phyloP scores from a whole-genome alignment of 2,113 vertebrate genomes.

The Albula glossodonta region DNA sequence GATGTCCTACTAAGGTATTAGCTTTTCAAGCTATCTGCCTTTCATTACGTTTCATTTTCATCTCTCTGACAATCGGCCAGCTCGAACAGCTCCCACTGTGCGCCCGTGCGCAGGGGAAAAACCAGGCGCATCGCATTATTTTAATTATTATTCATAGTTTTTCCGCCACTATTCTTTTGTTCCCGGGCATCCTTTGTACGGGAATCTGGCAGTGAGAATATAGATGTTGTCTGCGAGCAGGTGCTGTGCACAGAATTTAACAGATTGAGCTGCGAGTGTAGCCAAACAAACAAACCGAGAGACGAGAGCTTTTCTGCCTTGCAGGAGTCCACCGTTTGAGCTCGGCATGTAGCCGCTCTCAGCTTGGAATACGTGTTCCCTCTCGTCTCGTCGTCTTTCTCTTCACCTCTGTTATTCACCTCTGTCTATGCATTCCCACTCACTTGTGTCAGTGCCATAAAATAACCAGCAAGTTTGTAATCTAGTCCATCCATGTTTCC shows the following conservation, averaged over 20 bases:
- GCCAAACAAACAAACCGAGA: too few relatives aligned
- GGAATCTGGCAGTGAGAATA: background rate
- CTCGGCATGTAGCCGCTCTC: too few relatives aligned
- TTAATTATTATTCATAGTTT: background rate
- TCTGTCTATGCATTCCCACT: too few relatives aligned
- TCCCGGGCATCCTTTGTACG: background rate
- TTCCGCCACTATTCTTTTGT: background rate
- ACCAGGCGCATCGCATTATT: background rate
- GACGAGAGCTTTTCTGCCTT: too few relatives aligned
- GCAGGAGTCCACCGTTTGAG: too few relatives aligned
- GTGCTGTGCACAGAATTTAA: background rate
- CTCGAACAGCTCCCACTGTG: background rate
- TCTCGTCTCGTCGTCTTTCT: too few relatives aligned
- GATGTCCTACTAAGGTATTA: slow-evolving; percentile 5
- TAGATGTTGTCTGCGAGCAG: background rate
- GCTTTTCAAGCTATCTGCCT: slow-evolving; percentile 8
- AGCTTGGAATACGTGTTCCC: too few relatives aligned
- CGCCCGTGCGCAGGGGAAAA: background rate
- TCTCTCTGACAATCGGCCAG: background rate
- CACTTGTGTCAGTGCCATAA: too few relatives aligned
- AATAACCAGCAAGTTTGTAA: too few relatives aligned
- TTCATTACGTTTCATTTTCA: background rate
- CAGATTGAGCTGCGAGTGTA: background rate
- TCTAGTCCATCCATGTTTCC: too few relatives aligned
- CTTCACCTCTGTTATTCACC: too few relatives aligned